Percentiles rank a stretch among this genome's conserved stretches.
These are phyloP conservation scores for Sympetrum striolatum DNA, from an alignment of 2,888 invertebrate species.

Conservation along the genomic window DNA sequence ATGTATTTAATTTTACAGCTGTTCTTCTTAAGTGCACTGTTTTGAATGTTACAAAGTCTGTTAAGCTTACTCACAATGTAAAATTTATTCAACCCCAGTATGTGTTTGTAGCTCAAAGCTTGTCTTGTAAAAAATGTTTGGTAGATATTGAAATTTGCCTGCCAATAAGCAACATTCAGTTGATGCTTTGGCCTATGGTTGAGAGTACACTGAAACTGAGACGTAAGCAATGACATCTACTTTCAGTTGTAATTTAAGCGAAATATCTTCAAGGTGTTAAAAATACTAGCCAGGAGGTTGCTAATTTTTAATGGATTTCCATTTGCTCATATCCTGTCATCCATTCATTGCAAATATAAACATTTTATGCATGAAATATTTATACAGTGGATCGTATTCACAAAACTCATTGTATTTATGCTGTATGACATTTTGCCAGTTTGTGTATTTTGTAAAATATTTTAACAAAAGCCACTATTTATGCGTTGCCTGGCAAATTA, in stretches of 20 bases:
- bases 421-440: conserved; percentile 34
- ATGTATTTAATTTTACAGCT: too few relatives aligned
- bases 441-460: conserved; percentile 43
- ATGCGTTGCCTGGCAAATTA: conserved; percentile 27
- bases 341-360: neutral
- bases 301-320: neutral
- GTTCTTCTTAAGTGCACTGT: too few relatives aligned
- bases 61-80: too few relatives aligned
- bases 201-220: too few relatives aligned
- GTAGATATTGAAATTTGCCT: too few relatives aligned
- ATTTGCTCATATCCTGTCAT: conserved; percentile 20
- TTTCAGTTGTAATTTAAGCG: neutral
- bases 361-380: conserved; percentile 23
- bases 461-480: conserved; percentile 33
- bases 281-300: neutral
- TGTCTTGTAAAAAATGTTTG: too few relatives aligned
- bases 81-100: too few relatives aligned
- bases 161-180: too few relatives aligned
- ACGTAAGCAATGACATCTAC: too few relatives aligned
- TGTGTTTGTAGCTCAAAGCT: too few relatives aligned
- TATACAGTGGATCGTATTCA: conserved; percentile 22
- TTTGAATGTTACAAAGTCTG: too few relatives aligned
- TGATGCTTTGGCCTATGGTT: too few relatives aligned
- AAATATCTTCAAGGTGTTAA: neutral
- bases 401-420: conserved; percentile 33